Base-by-base conservation (phyloP, 1,140 invertebrate genomes). In the Nebria ingens region DNA sequence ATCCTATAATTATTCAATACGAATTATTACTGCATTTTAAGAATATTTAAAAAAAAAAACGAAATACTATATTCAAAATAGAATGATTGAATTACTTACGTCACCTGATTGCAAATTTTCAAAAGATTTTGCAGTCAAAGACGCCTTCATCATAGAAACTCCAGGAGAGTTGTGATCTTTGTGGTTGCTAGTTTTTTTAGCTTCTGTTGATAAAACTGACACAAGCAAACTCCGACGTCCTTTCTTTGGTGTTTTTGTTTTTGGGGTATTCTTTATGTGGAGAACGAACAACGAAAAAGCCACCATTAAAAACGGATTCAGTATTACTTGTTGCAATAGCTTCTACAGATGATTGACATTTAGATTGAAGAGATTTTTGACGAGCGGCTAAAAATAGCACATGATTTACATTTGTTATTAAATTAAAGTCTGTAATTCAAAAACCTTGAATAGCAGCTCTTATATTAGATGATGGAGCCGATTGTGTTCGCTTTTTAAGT, bases 141-240 rank as follows among this genome's bases (percentile, higher is more conserved):
- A 49, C 13, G 62, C 19, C 55, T 60, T 64, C 60, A 64, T 64
- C 59, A 64, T 61, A 12, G 58, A 59, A 21, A 64, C 50, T 29
- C 63, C 58, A 2, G 59, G 55, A 19, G 57, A 58, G 55, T 34
- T 34, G n/a, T n/a, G n/a, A n/a, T 34, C 25, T 34, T 9, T 6
- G 9, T 9, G 17, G 9, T 51, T 22, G 19, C 53, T 45, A 22
- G 21, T 21, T 42, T 34, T 59, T 20, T 34, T 17, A 15, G 40
- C 25, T 17, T 51, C 19, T 21, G 19, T 20, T n/a, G n/a, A 38
- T 11, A 60, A 40, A 3, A 60, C 12, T 13, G 59, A 60, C 13
- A 54, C 53, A 17, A 53, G 45, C 17, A 60, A 19, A 42, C 56
- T 60, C 4, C 22, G 19, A 54, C 51, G 54, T 23, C 12, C n/a